phyloP scores from a whole-genome alignment of 1,140 invertebrate genomes.

The Harpegnathos saltator region DNA sequence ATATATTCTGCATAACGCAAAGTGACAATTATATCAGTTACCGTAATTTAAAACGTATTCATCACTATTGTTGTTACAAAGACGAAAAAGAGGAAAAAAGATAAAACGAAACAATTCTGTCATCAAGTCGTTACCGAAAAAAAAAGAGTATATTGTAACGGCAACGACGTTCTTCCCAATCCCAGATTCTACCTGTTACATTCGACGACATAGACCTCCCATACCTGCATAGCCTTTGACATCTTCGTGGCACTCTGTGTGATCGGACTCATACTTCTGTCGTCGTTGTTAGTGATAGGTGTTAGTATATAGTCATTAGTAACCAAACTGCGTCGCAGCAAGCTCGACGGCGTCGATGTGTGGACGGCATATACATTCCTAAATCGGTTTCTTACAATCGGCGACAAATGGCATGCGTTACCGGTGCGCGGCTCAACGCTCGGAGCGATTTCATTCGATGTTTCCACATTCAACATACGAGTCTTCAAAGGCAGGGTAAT shows the following conservation, averaged over 20 bases:
- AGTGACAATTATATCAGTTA: background rate
- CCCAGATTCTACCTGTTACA: no score
- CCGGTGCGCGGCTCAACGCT: conserved; percentile 56
- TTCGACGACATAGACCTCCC: conserved; percentile 23
- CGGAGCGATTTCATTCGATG: conserved; percentile 4
- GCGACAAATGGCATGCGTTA: conserved; percentile 67
- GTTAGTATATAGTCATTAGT: conserved; percentile 86
- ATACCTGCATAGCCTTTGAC: conserved; percentile 94
- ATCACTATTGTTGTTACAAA: no score
- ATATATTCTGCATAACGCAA: no score
- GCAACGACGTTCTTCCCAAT: no score
- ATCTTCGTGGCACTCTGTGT: conserved; percentile 94
- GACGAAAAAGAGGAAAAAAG: conserved; percentile 16
- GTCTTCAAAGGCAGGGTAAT: background rate
- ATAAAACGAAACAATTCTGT: conserved; percentile 21
- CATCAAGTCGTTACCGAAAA: background rate
- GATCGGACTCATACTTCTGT: conserved; percentile 94
- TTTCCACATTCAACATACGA: background rate
- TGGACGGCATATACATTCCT: conserved; percentile 78
- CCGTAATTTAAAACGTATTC: no score
- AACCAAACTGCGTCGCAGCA: conserved; percentile 79
- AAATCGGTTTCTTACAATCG: conserved; percentile 74
- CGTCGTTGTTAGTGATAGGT: conserved; percentile 87
- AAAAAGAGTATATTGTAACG: no score
- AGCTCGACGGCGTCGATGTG: conserved; percentile 83